These are phyloP conservation scores for Emydocephalus ijimae DNA, from an alignment of 2,113 vertebrate genomes.

Conservation along the genomic window DNA sequence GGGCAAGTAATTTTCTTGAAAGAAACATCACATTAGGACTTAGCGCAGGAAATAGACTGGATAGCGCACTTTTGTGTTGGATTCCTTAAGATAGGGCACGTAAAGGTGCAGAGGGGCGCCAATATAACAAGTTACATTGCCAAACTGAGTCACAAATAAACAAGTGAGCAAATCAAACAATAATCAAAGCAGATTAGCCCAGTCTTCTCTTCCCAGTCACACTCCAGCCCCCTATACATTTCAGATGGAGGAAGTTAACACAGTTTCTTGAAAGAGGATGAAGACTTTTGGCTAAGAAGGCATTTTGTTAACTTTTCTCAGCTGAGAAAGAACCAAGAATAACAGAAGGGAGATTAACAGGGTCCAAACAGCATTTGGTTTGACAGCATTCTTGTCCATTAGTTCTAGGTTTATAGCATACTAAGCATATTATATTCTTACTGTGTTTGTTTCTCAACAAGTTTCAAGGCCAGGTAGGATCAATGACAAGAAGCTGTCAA, in stretches of 20 bases:
- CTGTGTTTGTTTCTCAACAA: background rate
- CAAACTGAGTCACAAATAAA: background rate
- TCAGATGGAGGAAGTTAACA: background rate
- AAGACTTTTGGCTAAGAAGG: background rate
- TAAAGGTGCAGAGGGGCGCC: background rate
- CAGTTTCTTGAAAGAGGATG: no score
- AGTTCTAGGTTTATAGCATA: background rate
- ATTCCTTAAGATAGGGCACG: background rate
- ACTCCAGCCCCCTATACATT: background rate
- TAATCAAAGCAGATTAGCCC: background rate
- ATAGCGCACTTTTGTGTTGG: background rate
- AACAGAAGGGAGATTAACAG: background rate
- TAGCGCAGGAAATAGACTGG: background rate
- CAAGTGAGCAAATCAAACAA: background rate
- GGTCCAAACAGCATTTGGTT: background rate
- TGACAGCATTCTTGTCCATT: background rate
- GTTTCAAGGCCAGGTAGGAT: background rate
- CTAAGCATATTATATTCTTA: background rate
- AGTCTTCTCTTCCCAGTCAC: background rate
- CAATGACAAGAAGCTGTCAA: constrained; percentile 10
- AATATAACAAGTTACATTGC: background rate
- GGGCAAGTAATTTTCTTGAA: background rate
- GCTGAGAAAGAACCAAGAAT: background rate
- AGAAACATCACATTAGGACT: background rate
- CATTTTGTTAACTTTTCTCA: background rate